phyloP scores from a whole-genome alignment of 2,797 vertebrate species.

The Myripristis jacobus region DNA sequence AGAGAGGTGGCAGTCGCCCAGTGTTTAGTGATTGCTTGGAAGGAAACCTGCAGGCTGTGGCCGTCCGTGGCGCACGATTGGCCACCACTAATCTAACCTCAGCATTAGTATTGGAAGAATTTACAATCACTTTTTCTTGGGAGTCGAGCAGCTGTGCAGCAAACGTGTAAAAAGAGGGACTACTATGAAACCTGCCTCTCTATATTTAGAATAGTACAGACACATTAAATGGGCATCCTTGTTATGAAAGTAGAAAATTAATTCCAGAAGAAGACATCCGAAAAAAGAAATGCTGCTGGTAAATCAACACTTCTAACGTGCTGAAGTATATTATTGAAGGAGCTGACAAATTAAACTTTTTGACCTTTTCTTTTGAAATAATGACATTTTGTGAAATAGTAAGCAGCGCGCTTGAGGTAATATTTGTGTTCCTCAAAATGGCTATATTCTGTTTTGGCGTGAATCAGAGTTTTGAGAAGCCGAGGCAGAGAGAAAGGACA shows the following conservation, averaged over 20 bases:
- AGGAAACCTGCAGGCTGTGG: too few species aligned
- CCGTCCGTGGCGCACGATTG: too few species aligned
- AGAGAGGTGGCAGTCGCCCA: too few species aligned
- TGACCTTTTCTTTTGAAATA: background rate
- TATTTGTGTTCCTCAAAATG: background rate
- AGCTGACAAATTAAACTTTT: background rate
- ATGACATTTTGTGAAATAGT: background rate
- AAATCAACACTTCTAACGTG: background rate
- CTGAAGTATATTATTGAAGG: background rate
- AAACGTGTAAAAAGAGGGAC: too few species aligned
- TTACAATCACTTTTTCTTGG: too few species aligned
- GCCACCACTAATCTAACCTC: too few species aligned
- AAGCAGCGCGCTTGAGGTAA: slow-evolving; percentile 2
- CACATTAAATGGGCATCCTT: background rate
- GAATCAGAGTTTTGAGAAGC: slow-evolving; percentile 32
- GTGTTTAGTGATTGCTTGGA: too few species aligned
- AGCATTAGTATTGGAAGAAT: too few species aligned
- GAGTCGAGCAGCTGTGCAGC: too few species aligned
- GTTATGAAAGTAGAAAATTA: background rate
- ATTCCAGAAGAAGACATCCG: background rate
- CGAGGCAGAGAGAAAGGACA: slow-evolving; percentile 9
- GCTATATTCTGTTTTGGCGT: slow-evolving; percentile 23
- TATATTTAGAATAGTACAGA: background rate
- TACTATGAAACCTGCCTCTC: background rate
- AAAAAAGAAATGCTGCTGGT: background rate